Conservation (phyloP, 2,113 vertebrate species). For the Amazona vittata region DNA sequence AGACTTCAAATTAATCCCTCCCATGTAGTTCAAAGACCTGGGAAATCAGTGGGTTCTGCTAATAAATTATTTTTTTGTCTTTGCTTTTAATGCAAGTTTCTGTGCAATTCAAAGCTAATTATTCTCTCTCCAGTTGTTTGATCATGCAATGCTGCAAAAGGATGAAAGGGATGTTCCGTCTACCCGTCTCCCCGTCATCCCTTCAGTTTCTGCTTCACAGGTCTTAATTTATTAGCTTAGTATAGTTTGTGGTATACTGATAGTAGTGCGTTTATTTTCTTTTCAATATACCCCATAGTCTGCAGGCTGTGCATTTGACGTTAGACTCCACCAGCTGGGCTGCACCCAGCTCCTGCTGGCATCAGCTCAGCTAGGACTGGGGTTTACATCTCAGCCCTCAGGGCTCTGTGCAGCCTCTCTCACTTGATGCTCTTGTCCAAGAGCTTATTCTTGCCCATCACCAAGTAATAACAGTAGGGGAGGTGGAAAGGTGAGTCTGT, state of each 20-base stretch:
- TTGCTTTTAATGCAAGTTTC: not conserved
- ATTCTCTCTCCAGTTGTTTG: not conserved
- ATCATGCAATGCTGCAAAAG: not conserved
- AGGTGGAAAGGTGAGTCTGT: not conserved
- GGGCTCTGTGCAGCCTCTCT: not conserved
- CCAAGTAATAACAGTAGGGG: not conserved
- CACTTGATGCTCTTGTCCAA: not conserved
- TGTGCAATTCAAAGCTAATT: not conserved
- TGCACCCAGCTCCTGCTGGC: not conserved
- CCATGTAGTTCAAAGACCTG: slow-evolving; percentile 43
- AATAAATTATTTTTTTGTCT: not conserved
- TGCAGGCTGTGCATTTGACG: not conserved
- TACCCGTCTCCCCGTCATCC: rapidly evolving
- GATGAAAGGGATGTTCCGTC: not conserved
- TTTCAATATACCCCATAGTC: not conserved
- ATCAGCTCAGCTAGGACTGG: not conserved
- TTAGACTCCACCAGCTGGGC: not conserved
- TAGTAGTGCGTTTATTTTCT: not conserved
- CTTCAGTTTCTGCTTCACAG: not conserved
- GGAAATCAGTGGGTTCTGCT: not conserved
- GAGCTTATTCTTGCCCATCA: not conserved
- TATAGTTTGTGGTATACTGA: not conserved
- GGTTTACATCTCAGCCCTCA: not conserved
- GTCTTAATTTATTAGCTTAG: not conserved
- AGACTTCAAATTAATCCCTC: not conserved